Percentiles rank a stretch among this genome's conserved stretches.
These are phyloP conservation scores for Falco concolor DNA, from an alignment of 2,797 vertebrate genomes.

Conservation along the genomic window DNA sequence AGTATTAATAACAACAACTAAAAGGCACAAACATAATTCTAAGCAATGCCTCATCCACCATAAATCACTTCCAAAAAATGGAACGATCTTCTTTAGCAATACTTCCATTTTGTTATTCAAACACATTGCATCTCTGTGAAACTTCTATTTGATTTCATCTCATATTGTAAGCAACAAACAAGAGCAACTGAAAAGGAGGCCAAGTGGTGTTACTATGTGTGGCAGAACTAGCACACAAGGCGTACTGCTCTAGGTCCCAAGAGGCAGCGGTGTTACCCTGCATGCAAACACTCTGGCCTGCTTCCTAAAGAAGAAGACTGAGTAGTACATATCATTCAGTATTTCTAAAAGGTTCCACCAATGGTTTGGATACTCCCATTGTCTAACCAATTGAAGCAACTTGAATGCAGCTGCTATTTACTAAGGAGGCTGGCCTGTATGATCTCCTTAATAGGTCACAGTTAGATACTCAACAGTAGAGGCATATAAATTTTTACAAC, in stretches of 20 bases:
- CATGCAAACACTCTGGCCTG: background rate
- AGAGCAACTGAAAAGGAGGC: background rate
- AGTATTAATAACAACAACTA: background rate
- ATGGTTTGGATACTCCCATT: background rate
- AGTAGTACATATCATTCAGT: background rate
- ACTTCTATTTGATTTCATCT: background rate
- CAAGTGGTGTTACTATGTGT: background rate
- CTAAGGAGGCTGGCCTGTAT: background rate
- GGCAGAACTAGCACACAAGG: background rate
- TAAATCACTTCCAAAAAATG: background rate
- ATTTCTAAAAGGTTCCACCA: background rate
- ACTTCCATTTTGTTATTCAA: background rate
- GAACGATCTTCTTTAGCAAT: background rate
- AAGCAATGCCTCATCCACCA: background rate
- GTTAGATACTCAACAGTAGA: background rate
- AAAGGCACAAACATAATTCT: background rate
- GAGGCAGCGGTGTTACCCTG: rapidly evolving
- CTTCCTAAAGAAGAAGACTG: background rate
- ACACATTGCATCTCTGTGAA: background rate
- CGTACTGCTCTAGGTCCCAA: background rate
- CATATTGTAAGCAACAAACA: background rate
- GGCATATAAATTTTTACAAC: background rate
- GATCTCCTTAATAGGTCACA: background rate
- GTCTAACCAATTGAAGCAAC: background rate
- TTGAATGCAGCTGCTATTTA: background rate